Evolutionary conservation across 2,888 invertebrate genomes (phyloP).

Genomic region (Melanargia galathea): DNA sequence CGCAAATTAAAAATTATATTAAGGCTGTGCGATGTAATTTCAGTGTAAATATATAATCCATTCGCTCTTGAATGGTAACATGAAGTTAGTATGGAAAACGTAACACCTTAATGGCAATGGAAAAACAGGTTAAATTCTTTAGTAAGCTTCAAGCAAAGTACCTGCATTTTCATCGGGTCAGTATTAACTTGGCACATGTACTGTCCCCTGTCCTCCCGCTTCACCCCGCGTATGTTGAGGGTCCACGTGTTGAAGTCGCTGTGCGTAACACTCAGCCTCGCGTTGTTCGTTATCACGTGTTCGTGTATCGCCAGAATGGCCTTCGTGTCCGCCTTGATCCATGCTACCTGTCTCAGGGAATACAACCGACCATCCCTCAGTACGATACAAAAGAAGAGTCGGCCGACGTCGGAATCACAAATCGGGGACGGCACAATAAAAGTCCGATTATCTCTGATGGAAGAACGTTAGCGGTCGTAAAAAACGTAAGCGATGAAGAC

Average conservation of each 20-base stretch:
- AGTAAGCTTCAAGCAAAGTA: constrained; percentile 54
- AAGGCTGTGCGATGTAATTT: no score
- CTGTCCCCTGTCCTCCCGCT: constrained; percentile 92
- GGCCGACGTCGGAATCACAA: neutral
- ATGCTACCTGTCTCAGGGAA: constrained; percentile 88
- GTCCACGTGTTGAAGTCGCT: constrained; percentile 97
- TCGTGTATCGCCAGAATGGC: constrained; percentile 96
- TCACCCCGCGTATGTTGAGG: constrained; percentile 91
- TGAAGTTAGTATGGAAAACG: no score
- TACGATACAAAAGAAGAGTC: neutral
- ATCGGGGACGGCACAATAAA: constrained; percentile 24
- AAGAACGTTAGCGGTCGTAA: constrained; percentile 48
- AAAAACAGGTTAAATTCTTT: neutral
- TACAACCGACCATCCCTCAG: constrained; percentile 27
- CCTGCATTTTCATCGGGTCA: constrained; percentile 97
- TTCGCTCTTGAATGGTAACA: no score
- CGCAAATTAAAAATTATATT: no score
- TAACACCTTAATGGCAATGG: neutral
- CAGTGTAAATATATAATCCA: no score
- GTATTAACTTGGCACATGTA: constrained; percentile 98
- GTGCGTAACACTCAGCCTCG: constrained; percentile 93
- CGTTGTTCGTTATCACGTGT: constrained; percentile 96
- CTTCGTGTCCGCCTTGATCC: constrained; percentile 97
- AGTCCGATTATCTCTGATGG: constrained; percentile 49
- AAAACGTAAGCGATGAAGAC: constrained; percentile 65